Base-by-base conservation (phyloP, 2,797 vertebrate species). In the Pseudomugil gertrudae region DNA sequence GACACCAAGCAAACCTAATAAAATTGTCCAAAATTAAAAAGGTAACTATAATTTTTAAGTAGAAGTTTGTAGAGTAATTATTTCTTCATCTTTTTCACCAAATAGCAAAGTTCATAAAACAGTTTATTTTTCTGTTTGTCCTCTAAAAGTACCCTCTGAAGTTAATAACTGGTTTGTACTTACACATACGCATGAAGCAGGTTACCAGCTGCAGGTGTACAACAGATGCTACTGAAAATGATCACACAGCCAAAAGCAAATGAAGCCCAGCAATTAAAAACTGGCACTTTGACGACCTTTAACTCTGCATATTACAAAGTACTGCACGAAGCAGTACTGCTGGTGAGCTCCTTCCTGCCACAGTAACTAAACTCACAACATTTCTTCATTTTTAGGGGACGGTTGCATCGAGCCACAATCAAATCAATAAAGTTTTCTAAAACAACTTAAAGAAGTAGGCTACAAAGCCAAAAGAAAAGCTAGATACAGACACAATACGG, bases 141-240 rank as follows among this genome's bases (percentile, higher is more conserved):
- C 62, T 71, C 30, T 54, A 27, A 48, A 43, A 48, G 4, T 15
- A 33, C 59, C 72, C 57, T 70, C 35, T 43, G 47, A 33, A 24
- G 64, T 26, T 77, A 74, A 78, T 79, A 70, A 72, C 48, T 35
- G 66, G 55, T 67, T 80, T 65, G 57, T 54, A 40, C 63, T 62
- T 45, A n/a, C n/a, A n/a, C n/a, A n/a, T 32, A 51, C 73, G 72
- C 57, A 74, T 60, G 63, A 63, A 57, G 67, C 76, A 65, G 68
- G 57, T 75, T 64, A 76, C 72, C 66, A 59, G 57, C 58, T 69
- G 76, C 79, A 84, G 79, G 81, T 86, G 72, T 63, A 52, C 47
- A 69, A 63, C 74, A 79, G 70, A 79, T 70, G 73, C 76, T 61
- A 62, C 64, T 21, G 57, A 74, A 69, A 68, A 59, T 57, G 52